A percentile compares a stretch with the other conserved stretches of the same genome.
Conservation (phyloP, 1,140 invertebrate species). For the Brevipalpus yothersi region DNA sequence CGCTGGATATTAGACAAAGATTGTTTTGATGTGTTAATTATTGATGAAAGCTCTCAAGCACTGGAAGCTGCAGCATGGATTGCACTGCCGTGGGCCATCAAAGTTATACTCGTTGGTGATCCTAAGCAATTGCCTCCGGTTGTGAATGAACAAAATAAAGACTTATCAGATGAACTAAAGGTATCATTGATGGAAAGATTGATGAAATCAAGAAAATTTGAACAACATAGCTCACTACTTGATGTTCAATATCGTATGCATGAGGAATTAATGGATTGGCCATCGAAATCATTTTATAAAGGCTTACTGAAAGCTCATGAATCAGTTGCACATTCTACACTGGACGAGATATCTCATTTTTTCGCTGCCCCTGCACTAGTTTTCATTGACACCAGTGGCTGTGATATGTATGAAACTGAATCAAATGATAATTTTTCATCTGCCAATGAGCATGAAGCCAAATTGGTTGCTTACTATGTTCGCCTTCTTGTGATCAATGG, state of each 20-base stretch:
- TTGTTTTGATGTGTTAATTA: background rate
- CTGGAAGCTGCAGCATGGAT: background rate
- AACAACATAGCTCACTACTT: slow-evolving; percentile 26
- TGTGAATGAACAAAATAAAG: slow-evolving; percentile 40
- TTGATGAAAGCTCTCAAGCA: background rate
- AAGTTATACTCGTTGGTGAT: slow-evolving; percentile 78
- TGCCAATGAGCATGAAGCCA: slow-evolving; percentile 30
- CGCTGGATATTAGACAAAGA: slow-evolving; percentile 6
- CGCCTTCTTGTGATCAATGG: slow-evolving; percentile 23
- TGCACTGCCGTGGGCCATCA: slow-evolving; percentile 15
- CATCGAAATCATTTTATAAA: background rate
- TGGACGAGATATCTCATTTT: slow-evolving; percentile 32
- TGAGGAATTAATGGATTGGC: slow-evolving; percentile 35
- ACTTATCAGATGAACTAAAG: slow-evolving; percentile 43
- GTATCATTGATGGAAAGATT: slow-evolving; percentile 57
- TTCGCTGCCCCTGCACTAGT: background rate
- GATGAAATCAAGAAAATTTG: slow-evolving; percentile 18
- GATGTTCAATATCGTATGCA: slow-evolving; percentile 85
- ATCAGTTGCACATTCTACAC: slow-evolving; percentile 30
- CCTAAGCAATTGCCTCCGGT: slow-evolving; percentile 73
- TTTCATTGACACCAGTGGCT: slow-evolving; percentile 30
- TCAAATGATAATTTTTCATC: slow-evolving; percentile 13
- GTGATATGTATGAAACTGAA: slow-evolving; percentile 16
- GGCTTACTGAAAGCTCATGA: slow-evolving; percentile 32
- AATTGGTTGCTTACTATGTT: slow-evolving; percentile 26